A percentile compares a stretch with the other conserved stretches of the same genome.
Conservation (phyloP, 2,888 invertebrate genomes). For the Homarus gammarus region DNA sequence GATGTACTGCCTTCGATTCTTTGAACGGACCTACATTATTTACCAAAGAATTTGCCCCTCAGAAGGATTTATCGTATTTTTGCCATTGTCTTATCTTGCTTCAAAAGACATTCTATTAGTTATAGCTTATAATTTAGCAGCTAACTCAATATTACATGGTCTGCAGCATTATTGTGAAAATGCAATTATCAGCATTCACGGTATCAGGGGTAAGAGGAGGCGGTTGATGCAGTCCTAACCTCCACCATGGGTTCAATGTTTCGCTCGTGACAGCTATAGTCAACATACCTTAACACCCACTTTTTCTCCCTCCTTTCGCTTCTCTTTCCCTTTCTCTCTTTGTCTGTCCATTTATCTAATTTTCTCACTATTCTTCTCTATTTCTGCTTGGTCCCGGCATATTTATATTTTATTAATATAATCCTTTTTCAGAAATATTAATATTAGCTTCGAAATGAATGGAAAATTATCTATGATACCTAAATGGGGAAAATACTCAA, state of each 20-base stretch:
- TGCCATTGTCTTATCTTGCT: no score
- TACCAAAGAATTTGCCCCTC: neutral
- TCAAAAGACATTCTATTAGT: no score
- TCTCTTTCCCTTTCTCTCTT: no score
- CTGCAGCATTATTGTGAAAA: neutral
- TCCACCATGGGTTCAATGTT: neutral
- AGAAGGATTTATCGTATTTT: no score
- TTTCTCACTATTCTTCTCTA: constrained; percentile 17
- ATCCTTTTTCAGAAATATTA: no score
- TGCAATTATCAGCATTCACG: neutral
- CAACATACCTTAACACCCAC: neutral
- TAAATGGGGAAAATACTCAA: no score
- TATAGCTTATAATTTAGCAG: neutral
- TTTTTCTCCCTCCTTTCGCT: neutral
- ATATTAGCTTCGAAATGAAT: no score
- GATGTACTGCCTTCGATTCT: neutral
- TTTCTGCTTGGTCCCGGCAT: neutral
- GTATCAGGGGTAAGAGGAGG: neutral
- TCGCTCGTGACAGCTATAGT: neutral
- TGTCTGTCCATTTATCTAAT: no score
- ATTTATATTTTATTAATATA: neutral
- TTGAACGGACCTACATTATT: neutral
- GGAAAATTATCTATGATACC: no score
- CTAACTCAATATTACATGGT: neutral
- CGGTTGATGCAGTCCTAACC: neutral